Base-by-base conservation (phyloP, 2,113 vertebrate genomes). In the Eurystomus gularis region DNA sequence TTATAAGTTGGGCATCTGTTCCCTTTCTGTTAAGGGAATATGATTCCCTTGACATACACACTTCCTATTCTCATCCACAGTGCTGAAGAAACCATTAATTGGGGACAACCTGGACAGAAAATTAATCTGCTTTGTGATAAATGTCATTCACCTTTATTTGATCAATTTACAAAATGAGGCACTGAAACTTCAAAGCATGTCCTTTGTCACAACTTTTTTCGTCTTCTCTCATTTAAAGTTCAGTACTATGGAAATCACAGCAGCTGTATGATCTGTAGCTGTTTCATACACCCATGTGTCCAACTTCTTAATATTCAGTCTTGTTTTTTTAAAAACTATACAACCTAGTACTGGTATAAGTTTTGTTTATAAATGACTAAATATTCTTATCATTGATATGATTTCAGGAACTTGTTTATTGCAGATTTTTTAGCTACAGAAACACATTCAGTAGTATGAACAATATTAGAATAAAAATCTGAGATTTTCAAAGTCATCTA, bases 131-230 rank as follows among this genome's bases (percentile, higher is more conserved):
- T 77, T 91, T 82, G 82, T 96, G 71, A 93, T 94, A 94, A 93
- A 92, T 85, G 49, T 24, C 62, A 86, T 79, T 93, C 76, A 90
- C 54, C 37, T 92, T 91, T 96, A 75, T 84, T 94, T 93, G 75
- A 90, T 72, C 55, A 86, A 49, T 94, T 95, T 91, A 90, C 48
- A 70, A 87, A 93, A 90, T 46, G 58, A 86, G 81, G 42, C n/a
- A 77, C 55, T 79, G 75, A 96, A 90, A 90, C 37, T 65, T 93
- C 57, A 73, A 62, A 93, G 35, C 10, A 31, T 28, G 17, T 55
- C 39, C 51, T 94, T 69, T 80, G n/a, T 28, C 66, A 65, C 40
- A 90, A 48, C 17, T 89, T 69, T 61, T 58, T 90, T 70, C 52
- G 17, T 73, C 39, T 83, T 55, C 17, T 35, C 79, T 40, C 52